Conservation (phyloP, 2,888 invertebrate genomes). For the Muschampia plurimacula region DNA sequence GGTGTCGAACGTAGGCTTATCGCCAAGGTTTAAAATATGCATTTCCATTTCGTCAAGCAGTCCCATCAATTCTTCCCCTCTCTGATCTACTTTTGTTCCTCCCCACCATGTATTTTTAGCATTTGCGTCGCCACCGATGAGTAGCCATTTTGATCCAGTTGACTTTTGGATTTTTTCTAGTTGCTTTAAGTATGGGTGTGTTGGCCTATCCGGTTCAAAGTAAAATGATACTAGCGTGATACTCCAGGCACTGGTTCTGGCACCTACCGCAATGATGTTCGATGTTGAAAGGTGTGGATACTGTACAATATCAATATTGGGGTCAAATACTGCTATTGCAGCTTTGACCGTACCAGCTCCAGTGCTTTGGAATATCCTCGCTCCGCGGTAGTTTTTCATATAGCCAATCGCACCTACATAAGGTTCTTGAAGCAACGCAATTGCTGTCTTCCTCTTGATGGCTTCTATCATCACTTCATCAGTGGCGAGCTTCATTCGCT, state of each 20-base stretch:
- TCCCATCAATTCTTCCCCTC: not conserved
- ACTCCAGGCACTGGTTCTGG: conserved; percentile 15
- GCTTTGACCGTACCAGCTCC: conserved; percentile 31
- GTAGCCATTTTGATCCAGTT: not conserved
- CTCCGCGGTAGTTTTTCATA: not conserved
- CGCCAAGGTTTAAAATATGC: not conserved
- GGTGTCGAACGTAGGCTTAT: conserved; percentile 1
- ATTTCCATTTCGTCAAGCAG: not conserved
- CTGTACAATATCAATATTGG: conserved; percentile 26
- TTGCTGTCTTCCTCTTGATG: no score
- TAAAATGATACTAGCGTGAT: conserved; percentile 28
- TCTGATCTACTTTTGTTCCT: not conserved
- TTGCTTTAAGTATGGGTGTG: not conserved
- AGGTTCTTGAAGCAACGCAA: not conserved
- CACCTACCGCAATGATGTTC: not conserved
- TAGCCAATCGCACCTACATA: not conserved
- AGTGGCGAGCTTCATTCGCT: conserved; percentile 18
- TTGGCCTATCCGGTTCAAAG: conserved; percentile 29
- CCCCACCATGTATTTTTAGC: conserved; percentile 14
- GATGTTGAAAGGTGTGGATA: conserved; percentile 15
- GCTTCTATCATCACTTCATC: no score
- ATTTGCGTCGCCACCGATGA: not conserved
- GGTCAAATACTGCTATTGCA: conserved; percentile 34
- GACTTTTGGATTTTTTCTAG: not conserved
- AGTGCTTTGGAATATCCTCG: not conserved